A percentile compares a stretch with the other conserved stretches of the same genome.
phyloP scores from a whole-genome alignment of 2,888 invertebrate genomes.

The Operophtera brumata region DNA sequence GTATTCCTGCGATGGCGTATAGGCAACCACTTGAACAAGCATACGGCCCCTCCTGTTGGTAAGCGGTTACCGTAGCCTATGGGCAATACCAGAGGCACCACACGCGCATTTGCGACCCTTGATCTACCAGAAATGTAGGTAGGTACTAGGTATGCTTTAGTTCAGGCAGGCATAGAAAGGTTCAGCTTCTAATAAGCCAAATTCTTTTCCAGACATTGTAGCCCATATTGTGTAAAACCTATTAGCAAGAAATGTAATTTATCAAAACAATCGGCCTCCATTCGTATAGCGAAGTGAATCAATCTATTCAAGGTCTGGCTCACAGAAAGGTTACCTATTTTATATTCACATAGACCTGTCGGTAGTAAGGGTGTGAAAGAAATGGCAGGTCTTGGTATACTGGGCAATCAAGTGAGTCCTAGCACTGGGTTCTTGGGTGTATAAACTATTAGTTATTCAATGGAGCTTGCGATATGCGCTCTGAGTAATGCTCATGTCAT shows the following conservation, averaged over 20 bases:
- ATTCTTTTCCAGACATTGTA: slow-evolving; percentile 5
- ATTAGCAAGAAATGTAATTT: slow-evolving; percentile 27
- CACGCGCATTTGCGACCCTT: too few relatives aligned
- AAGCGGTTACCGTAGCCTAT: too few relatives aligned
- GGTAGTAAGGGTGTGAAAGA: slow-evolving; percentile 28
- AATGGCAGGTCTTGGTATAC: slow-evolving; percentile 32
- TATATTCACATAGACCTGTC: slow-evolving; percentile 35
- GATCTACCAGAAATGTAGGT: too few relatives aligned
- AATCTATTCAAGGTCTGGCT: slow-evolving; percentile 65
- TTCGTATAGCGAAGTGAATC: slow-evolving; percentile 62
- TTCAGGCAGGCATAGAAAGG: too few relatives aligned
- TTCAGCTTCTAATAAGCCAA: too few relatives aligned
- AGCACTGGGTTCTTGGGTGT: neutral
- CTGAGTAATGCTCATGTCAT: slow-evolving; percentile 4
- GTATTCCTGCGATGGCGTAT: too few relatives aligned
- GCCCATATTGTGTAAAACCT: too few relatives aligned
- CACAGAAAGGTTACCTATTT: slow-evolving; percentile 57
- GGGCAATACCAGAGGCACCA: too few relatives aligned
- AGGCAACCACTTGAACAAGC: too few relatives aligned
- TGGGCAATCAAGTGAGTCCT: slow-evolving; percentile 28
- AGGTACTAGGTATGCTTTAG: too few relatives aligned
- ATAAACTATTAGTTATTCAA: slow-evolving; percentile 7
- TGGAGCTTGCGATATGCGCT: slow-evolving; percentile 4
- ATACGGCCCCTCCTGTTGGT: too few relatives aligned
- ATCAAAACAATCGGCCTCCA: slow-evolving; percentile 52